A percentile compares a stretch with the other conserved stretches of the same genome.
These are phyloP conservation scores for Bombus fervidus DNA, from an alignment of 1,140 invertebrate species.

Conservation along the genomic window DNA sequence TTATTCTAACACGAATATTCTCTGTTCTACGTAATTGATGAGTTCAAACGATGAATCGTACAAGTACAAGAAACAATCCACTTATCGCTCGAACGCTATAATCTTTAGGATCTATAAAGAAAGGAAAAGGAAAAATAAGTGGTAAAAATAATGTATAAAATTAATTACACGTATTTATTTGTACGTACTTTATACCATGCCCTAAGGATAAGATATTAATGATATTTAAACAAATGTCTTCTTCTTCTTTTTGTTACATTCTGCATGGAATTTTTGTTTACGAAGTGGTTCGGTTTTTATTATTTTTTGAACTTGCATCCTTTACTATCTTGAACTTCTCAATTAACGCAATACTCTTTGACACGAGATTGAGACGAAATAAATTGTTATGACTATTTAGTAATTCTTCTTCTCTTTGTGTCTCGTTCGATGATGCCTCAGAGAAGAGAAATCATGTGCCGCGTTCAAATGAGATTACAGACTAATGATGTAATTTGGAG, in stretches of 20 bases:
- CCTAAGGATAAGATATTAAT: too few relatives aligned
- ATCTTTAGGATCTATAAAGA: background rate
- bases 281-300: too few relatives aligned
- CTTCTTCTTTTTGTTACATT: too few relatives aligned
- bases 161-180: too few relatives aligned
- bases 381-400: background rate
- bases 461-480: background rate
- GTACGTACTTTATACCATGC: too few relatives aligned
- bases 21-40: background rate
- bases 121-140: background rate
- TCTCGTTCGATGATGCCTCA: background rate
- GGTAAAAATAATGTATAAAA: background rate
- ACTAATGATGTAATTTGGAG: background rate
- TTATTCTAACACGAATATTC: background rate
- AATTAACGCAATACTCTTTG: background rate
- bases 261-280: too few relatives aligned
- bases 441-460: background rate
- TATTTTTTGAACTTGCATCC: too few relatives aligned
- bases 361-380: background rate
- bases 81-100: background rate
- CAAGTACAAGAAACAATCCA: background rate
- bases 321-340: too few relatives aligned
- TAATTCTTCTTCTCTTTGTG: background rate
- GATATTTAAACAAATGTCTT: too few relatives aligned
- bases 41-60: background rate